Base-by-base conservation (phyloP, 2,113 vertebrate species). In the Emydura subglobosa region DNA sequence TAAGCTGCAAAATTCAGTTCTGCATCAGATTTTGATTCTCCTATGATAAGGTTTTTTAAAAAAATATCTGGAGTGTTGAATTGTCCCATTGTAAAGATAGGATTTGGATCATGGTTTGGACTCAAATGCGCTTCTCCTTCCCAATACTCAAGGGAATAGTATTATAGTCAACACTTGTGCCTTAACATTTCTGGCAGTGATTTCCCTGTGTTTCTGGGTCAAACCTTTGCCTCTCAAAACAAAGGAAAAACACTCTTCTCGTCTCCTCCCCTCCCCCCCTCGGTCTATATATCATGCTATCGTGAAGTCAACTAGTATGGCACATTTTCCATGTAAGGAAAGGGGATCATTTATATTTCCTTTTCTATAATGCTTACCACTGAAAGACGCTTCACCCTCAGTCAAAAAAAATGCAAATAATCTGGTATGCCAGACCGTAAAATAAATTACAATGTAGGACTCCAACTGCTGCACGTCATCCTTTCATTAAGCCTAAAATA, bases 301-400 rank as follows among this genome's bases (percentile, higher is more conserved):
- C 2, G 4, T 44, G 39, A 10, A 44, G 11, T 47, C 42, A 42
- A 42, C 25, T 27, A 14, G 6, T 47, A 5, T 7, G 22, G 21
- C 25, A 68, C 0, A 0, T 1, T 86, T 88, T 72, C n/a, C 2
- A 0, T 50, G 12, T 0, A 4, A 93, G 47, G 31, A 21, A 85
- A 89, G 89, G 47, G 88, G 14, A 57, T 91, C 7, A 9, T 50
- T 31, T 54, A 50, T 92, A 86, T 44, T 65, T 24, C 78, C 61
- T 85, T 80, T 82, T 44, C 39, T 82, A 9, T 54, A n/a, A 50
- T n/a, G 39, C 6, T 87, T 29, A 86, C 50, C 17, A 5, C 3
- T 1, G 22, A 10, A 19, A 14, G 10, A 16, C 17, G 2, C 88
- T 94, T 79, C 65, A 89, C 86, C 81, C 39, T 89, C 42, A 14